A percentile compares a stretch with the other conserved stretches of the same genome.
Evolutionary conservation across 2,113 vertebrate genomes (phyloP).

Genomic region (Lophochroa leadbeateri): DNA sequence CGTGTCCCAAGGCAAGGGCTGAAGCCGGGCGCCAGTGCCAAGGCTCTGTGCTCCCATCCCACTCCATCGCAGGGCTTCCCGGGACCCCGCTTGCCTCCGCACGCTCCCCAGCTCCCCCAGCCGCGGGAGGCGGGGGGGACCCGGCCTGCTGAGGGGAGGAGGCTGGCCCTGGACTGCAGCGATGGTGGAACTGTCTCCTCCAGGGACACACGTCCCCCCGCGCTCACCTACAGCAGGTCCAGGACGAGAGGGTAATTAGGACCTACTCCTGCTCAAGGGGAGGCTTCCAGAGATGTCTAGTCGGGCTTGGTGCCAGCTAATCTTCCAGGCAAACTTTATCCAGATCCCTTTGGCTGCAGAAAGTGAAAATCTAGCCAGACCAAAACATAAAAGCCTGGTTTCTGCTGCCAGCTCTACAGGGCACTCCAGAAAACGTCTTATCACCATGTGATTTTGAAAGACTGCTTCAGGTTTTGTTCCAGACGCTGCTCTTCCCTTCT

Average conservation of each 20-base stretch:
- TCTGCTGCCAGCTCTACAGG: conserved; percentile 50
- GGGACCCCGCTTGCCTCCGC: neutral
- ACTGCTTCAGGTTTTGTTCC: neutral
- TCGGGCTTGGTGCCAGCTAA: conserved; percentile 1
- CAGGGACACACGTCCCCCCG: neutral
- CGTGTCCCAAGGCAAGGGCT: neutral
- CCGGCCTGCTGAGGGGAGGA: accelerated
- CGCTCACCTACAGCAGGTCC: accelerated
- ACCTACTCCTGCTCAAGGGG: neutral
- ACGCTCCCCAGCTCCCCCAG: accelerated
- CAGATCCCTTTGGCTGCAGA: conserved; percentile 60
- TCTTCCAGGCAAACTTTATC: conserved; percentile 58
- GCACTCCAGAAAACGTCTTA: conserved; percentile 52
- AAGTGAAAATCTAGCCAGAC: conserved; percentile 26
- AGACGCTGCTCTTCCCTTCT: neutral
- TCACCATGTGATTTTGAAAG: conserved; percentile 1
- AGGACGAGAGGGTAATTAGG: neutral
- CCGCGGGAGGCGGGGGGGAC: accelerated
- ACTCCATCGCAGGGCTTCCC: accelerated
- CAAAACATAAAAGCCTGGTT: conserved; percentile 9
- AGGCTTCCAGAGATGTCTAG: conserved; percentile 49
- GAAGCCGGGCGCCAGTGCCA: accelerated
- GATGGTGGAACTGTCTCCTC: accelerated
- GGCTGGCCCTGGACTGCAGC: neutral
- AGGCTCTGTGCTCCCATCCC: accelerated